Conservation (phyloP, 2,797 vertebrate species). For the Tympanoctomys barrerae region DNA sequence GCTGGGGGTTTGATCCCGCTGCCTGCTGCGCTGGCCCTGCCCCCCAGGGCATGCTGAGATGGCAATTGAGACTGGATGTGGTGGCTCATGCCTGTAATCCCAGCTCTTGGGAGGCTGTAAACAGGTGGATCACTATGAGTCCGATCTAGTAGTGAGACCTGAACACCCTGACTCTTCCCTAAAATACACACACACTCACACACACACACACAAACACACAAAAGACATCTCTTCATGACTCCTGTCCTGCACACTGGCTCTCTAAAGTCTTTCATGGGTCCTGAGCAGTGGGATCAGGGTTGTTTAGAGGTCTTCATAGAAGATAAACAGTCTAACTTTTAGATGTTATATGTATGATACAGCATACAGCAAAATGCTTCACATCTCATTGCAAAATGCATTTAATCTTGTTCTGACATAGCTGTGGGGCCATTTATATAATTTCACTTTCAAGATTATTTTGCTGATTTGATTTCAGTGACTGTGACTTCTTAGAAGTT, state of each 20-base stretch:
- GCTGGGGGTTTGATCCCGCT: too few relatives aligned
- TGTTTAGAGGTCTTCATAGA: neutral
- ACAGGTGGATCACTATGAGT: too few relatives aligned
- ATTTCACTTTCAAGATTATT: slow-evolving; percentile 53
- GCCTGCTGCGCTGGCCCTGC: too few relatives aligned
- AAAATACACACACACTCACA: too few relatives aligned
- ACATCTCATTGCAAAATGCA: neutral
- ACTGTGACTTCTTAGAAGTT: slow-evolving; percentile 48
- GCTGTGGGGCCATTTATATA: slow-evolving; percentile 22
- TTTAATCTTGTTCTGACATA: slow-evolving; percentile 51
- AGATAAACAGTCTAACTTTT: neutral
- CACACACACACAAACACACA: too few relatives aligned
- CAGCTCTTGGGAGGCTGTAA: too few relatives aligned
- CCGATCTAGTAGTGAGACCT: too few relatives aligned
- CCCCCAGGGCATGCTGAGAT: too few relatives aligned
- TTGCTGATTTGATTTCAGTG: slow-evolving; percentile 59
- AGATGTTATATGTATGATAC: neutral
- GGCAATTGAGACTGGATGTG: too few relatives aligned
- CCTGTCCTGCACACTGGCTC: neutral
- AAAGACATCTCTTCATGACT: slow-evolving; percentile 6
- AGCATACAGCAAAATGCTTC: neutral
- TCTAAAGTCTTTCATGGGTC: slow-evolving; percentile 6
- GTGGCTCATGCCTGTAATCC: too few relatives aligned
- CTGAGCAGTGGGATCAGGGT: neutral
- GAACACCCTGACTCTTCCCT: too few relatives aligned